These are phyloP conservation scores for Pseudomyrmex cubaensis DNA, from an alignment of 1,140 invertebrate species.

Conservation along the genomic window DNA sequence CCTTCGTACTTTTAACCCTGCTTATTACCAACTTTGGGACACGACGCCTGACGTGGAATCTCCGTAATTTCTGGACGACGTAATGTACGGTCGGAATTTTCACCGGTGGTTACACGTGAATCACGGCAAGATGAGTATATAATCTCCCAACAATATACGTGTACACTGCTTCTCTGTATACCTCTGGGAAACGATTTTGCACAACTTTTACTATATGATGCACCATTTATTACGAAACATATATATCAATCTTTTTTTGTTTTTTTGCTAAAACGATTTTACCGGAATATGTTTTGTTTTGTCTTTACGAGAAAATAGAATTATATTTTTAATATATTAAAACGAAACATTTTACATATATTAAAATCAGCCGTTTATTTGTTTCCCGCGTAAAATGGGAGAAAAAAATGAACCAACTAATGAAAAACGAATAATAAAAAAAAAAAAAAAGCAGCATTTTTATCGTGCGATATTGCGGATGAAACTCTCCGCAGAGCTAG, in stretches of 20 bases:
- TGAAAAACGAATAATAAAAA: background rate
- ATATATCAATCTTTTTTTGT: too few relatives aligned
- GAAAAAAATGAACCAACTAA: background rate
- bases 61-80: slow-evolving; percentile 45
- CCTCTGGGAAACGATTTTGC: slow-evolving; percentile 20
- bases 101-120: slow-evolving; percentile 47
- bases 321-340: background rate
- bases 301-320: too few relatives aligned
- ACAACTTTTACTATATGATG: background rate
- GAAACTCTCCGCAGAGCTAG: background rate
- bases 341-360: background rate
- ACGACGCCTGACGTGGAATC: slow-evolving; percentile 7
- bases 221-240: too few relatives aligned
- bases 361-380: too few relatives aligned
- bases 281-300: background rate
- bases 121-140: slow-evolving; percentile 30
- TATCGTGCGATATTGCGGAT: background rate
- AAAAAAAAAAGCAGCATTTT: slow-evolving; percentile 1
- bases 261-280: background rate
- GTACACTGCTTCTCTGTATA: background rate
- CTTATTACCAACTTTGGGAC: slow-evolving; percentile 62
- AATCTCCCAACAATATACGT: slow-evolving; percentile 14
- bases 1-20: slow-evolving; percentile 46
- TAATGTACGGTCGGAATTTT: slow-evolving; percentile 51
- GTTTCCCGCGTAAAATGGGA: background rate